Evolutionary conservation across 2,113 vertebrate genomes (phyloP), one percentile per base, ranked within the genome.

Genomic region (Ictalurus furcatus): DNA sequence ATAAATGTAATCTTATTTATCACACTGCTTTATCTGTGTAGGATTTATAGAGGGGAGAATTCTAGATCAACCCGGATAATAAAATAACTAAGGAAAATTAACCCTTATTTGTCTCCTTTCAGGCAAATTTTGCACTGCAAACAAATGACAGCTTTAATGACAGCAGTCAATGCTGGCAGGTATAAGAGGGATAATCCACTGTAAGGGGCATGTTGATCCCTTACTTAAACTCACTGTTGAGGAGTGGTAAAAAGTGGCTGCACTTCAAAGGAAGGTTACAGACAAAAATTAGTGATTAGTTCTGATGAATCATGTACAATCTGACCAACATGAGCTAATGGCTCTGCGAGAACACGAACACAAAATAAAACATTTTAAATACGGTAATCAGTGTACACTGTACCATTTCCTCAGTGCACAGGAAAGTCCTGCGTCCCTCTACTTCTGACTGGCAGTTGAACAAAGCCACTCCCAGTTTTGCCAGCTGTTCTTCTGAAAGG

Each of bases 371-470:
- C 6, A 6, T 34, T 34, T 34, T 34, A 80, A 56, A 19, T 2
- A 56, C 28, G 19, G 52, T n/a, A 11, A 82, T 21, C 3, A 59
- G 6, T 12, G 1, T 34, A 9, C 28, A 58, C n/a, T 23, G 19
- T 82, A 82, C 80, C 80, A 82, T 82, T 2, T 95, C 92, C 0
- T 94, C 90, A 0, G 95, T 94, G 67, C 96, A 96, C 0, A 89
- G 84, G 90, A 94, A 96, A 2, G 93, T 94, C 80, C 0, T 76
- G 0, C 92, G 95, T 0, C 95, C 95, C 89, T 96, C 94, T 0
- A 92, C 86, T 40, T 93, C 93, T 0, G 96, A 94, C 82, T 96
- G 96, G 86, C 96, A 96, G 93, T 97, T 96, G 71, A 96, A 96
- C 48, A 96, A 88, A 0, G 85, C 90, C 19, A 96, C 96, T 0